These are phyloP conservation scores for Cygnus atratus DNA, from an alignment of 2,113 vertebrate genomes.

Conservation along the genomic window DNA sequence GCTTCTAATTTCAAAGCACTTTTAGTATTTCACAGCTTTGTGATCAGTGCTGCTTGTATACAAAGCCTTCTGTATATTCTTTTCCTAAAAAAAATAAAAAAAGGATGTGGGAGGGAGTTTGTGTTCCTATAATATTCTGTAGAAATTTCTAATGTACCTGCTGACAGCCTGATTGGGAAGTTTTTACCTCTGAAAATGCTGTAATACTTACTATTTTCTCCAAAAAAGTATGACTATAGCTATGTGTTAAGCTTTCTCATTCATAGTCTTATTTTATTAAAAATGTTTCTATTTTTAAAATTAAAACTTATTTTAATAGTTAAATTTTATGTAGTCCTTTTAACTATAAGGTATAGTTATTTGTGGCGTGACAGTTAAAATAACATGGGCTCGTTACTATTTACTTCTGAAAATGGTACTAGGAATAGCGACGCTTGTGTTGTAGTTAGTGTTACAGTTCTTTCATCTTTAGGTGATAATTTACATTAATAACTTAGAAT, in stretches of 20 bases:
- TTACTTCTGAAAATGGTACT: neutral
- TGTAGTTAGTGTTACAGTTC: neutral
- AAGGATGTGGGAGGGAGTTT: neutral
- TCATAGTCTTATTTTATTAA: neutral
- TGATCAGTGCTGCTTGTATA: neutral
- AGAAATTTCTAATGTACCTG: neutral
- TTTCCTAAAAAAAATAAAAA: neutral
- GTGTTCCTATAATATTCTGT: neutral
- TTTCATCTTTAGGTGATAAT: neutral
- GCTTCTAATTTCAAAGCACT: neutral
- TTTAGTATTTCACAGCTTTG: neutral
- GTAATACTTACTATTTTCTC: neutral
- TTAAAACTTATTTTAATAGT: neutral
- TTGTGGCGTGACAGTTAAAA: neutral
- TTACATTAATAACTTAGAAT: neutral
- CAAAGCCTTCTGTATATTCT: neutral
- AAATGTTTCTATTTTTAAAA: neutral
- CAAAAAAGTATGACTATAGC: neutral
- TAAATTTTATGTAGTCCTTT: neutral
- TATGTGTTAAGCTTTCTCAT: neutral
- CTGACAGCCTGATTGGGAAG: neutral
- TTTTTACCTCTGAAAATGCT: neutral
- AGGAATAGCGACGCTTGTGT: neutral
- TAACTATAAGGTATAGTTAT: neutral
- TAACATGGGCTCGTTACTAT: neutral